Conservation (phyloP, 2,797 vertebrate genomes). For the Gephyroberyx darwinii region DNA sequence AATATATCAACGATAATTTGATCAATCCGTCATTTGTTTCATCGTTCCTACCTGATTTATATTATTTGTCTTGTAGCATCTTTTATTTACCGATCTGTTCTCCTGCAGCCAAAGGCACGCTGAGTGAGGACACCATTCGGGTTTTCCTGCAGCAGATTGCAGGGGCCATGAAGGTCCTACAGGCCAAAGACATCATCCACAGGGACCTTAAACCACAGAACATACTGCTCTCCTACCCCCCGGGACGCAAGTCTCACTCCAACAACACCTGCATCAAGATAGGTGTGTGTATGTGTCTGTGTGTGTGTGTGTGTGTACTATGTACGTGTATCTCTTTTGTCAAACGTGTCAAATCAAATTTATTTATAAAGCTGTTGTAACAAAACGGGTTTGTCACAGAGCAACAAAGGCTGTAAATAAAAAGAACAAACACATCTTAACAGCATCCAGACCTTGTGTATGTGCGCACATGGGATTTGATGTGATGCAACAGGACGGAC, state of each 20-base stretch:
- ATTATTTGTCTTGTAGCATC: not conserved
- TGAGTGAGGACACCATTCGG: conserved; percentile 97
- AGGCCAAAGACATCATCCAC: conserved; percentile 96
- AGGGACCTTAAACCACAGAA: conserved; percentile 97
- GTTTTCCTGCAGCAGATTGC: conserved; percentile 97
- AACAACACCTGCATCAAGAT: conserved; percentile 98
- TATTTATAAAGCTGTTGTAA: too few species aligned
- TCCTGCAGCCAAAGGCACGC: conserved; percentile 91
- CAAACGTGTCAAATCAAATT: not conserved
- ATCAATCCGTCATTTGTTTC: too few species aligned
- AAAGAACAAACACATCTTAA: too few species aligned
- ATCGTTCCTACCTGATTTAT: not conserved
- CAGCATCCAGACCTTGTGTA: too few species aligned
- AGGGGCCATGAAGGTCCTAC: conserved; percentile 93
- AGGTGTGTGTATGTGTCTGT: conserved; percentile 76
- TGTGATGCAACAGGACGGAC: too few species aligned
- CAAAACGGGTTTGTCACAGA: too few species aligned
- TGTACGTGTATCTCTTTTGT: not conserved
- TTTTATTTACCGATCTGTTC: not conserved
- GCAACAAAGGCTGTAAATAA: too few species aligned
- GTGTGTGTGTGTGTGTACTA: not conserved
- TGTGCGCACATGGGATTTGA: too few species aligned
- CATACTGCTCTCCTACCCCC: conserved; percentile 89
- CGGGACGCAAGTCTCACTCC: conserved; percentile 91
- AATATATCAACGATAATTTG: too few species aligned